phyloP scores from a whole-genome alignment of 1,140 invertebrate species.

The Holotrichia oblita region DNA sequence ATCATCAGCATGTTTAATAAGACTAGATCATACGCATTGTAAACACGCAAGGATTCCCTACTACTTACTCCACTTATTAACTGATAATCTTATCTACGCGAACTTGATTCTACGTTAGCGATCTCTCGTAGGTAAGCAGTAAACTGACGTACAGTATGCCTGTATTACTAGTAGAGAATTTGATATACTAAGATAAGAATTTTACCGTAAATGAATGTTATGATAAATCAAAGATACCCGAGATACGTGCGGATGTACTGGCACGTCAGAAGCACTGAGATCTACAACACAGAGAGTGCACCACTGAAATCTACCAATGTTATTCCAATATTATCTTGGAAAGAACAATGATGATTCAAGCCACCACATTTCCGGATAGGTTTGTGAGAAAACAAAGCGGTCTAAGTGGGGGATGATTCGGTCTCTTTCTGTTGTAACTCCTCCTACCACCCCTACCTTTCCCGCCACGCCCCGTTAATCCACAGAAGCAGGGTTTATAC shows the following conservation, averaged over 20 bases:
- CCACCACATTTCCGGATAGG: constrained; percentile 61
- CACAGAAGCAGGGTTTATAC: too few species aligned
- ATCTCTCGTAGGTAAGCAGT: too few species aligned
- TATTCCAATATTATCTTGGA: constrained; percentile 62
- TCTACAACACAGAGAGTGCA: background rate
- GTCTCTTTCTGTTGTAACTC: background rate
- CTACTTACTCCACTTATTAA: too few species aligned
- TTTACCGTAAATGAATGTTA: too few species aligned
- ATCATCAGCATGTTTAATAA: constrained; percentile 52
- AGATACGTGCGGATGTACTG: too few species aligned
- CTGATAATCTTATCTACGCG: too few species aligned
- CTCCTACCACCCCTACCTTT: constrained; percentile 19
- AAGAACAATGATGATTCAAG: constrained; percentile 63
- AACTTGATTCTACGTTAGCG: too few species aligned
- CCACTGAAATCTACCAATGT: constrained; percentile 54
- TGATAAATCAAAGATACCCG: too few species aligned
- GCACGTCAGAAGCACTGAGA: too few species aligned
- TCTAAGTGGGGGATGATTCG: constrained; percentile 52
- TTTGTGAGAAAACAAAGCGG: constrained; percentile 61
- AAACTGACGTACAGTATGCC: too few species aligned
- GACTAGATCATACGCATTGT: constrained; percentile 21
- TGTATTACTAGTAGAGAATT: too few species aligned
- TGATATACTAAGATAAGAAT: too few species aligned
- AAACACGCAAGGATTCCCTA: background rate
- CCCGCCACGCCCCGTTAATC: background rate